Evolutionary conservation across 2,797 vertebrate genomes (phyloP), one percentile per base, ranked within the genome.

Genomic region (Micromesistius poutassou): DNA sequence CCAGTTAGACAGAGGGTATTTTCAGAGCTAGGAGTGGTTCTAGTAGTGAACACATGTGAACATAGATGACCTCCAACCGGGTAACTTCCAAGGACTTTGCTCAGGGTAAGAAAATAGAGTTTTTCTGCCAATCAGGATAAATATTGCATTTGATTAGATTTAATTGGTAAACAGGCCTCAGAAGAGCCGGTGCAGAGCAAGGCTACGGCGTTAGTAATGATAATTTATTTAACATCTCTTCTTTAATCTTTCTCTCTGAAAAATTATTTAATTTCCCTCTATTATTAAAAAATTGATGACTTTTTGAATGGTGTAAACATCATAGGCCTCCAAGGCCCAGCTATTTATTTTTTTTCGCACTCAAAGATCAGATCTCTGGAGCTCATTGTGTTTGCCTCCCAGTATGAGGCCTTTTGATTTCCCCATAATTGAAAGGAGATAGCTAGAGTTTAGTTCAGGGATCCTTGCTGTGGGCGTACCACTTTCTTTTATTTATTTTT

Each of bases 231-330:
- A 42, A 42, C 40, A 42, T 9, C 13, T 12, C 40, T 42, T 42
- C 16, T 42, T 42, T 42, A 42, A 42, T 42, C 40, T 42, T 42
- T 42, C 40, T 42, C 40, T 38, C 8, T 13, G 40, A 42, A 82
- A 84, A 36, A 46, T 10, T 12, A 85, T 92, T 89, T 90, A 84
- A 90, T 91, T 88, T 84, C 82, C 74, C 85, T 88, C 84, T 86
- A 84, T 87, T 87, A 84, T 81, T 71, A 75, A 46, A 78, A 82
- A 75, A 74, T 84, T 73, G 85, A 88, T 84, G 82, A 79, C 85
- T 83, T 74, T 74, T 87, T 86, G 87, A 86, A 89, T 89, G 90
- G 90, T 88, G 89, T 89, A 88, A 92, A 91, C 86, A 89, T 50
- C 77, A 87, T 81, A 14, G 78, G 82, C 70, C 87, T 88, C 87